Evolutionary conservation across 2,888 invertebrate genomes (phyloP).

Genomic region (Drosophila acutilabella): DNA sequence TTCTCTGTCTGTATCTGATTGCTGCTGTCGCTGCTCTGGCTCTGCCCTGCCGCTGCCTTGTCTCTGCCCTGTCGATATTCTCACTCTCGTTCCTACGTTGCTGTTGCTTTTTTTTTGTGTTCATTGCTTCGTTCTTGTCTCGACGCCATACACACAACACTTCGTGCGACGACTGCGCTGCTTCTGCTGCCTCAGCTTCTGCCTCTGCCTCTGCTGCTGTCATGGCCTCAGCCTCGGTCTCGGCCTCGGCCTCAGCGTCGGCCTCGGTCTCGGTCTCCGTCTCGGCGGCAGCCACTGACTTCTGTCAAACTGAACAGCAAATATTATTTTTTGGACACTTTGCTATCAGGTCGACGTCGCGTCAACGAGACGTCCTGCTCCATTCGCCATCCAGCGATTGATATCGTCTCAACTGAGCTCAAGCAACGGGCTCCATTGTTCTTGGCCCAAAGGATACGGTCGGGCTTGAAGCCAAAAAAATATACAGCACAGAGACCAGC

Average conservation of each 20-base stretch:
- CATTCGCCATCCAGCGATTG: constrained; percentile 79
- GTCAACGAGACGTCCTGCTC: constrained; percentile 81
- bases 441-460: constrained; percentile 50
- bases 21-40: constrained; percentile 32
- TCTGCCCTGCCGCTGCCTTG: constrained; percentile 16
- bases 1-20: constrained; percentile 58
- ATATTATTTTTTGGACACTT: constrained; percentile 85
- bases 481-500: constrained; percentile 17
- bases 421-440: constrained; percentile 8
- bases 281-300: constrained; percentile 68
- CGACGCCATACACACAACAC: constrained; percentile 25
- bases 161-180: constrained; percentile 41
- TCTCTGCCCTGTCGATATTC: constrained; percentile 37
- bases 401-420: constrained; percentile 76
- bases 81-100: constrained; percentile 49
- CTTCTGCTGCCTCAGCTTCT: constrained; percentile 9
- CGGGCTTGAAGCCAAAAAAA: constrained; percentile 20
- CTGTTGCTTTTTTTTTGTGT: constrained; percentile 40
- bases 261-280: constrained; percentile 41
- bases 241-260: constrained; percentile 15
- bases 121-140: constrained; percentile 57
- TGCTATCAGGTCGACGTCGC: constrained; percentile 84
- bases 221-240: constrained; percentile 16
- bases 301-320: constrained; percentile 81
- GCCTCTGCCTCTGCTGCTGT: constrained; percentile 12